phyloP scores from a whole-genome alignment of 1,140 invertebrate species.

The Drosophila hydei region DNA sequence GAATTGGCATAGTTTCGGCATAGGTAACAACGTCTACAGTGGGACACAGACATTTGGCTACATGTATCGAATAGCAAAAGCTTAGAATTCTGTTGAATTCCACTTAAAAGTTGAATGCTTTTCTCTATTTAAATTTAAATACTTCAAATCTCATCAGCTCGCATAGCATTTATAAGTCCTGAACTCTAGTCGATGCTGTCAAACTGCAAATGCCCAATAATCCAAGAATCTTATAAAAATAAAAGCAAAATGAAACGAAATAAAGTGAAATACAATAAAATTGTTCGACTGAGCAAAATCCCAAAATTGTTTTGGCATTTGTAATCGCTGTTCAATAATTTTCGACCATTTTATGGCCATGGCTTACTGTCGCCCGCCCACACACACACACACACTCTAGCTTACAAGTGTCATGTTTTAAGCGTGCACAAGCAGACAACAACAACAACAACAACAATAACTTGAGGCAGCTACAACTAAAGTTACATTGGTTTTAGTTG shows the following conservation, averaged over 20 bases:
- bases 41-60: neutral
- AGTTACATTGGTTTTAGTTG: slow-evolving; percentile 32
- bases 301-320: slow-evolving; percentile 71
- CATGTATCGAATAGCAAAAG: neutral
- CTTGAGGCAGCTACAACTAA: slow-evolving; percentile 25
- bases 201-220: neutral
- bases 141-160: neutral
- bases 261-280: slow-evolving; percentile 58
- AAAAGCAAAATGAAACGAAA: slow-evolving; percentile 51
- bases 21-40: slow-evolving; percentile 4
- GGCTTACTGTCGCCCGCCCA: slow-evolving; percentile 54
- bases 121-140: neutral
- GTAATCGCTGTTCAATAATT: slow-evolving; percentile 80
- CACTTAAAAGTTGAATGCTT: neutral
- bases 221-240: slow-evolving; percentile 25
- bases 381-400: slow-evolving; percentile 28
- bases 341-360: slow-evolving; percentile 74
- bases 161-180: too few relatives aligned
- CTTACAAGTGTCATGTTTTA: slow-evolving; percentile 78
- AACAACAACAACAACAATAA: slow-evolving; percentile 25
- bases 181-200: neutral
- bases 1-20: slow-evolving; percentile 38
- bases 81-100: neutral
- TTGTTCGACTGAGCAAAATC: slow-evolving; percentile 53
- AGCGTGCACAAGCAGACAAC: slow-evolving; percentile 22